Evolutionary conservation across 2,888 invertebrate genomes (phyloP), one percentile per base, ranked within the genome.

Genomic region (Xestia sexstrigata): DNA sequence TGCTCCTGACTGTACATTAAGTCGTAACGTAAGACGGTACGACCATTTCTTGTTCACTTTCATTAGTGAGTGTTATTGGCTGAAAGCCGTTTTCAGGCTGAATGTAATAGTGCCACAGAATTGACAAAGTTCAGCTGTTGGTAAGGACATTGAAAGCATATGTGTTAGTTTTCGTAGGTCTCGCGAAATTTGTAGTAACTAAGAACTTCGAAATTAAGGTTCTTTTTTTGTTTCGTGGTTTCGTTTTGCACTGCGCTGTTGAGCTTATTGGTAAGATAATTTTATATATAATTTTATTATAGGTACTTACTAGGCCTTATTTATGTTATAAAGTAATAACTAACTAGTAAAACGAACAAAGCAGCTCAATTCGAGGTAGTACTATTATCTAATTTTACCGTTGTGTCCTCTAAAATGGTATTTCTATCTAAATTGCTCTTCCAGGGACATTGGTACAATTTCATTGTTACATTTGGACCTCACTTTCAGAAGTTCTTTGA

Each of bases 31-130:
- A 87, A 91, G 88, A 87, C 87, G 85, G 80, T 86, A 84, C 67
- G 78, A 78, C 81, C 72, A 87, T 91, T 93, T 91, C 92, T 93
- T 93, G 91, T 91, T 89, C 88, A 91, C 89, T 94, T 93, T 94
- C 92, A 94, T 94, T 94, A 94, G 90, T 86, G 83, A 79, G 83
- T 89, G 92, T 92, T 93, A 93, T 92, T 91, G 89, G 88, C 86
- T 88, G 81, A 81, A 74, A 84, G 81, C 78, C 80, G 72, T 87
- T 84, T 84, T 76, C 73, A 76, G 76, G 49, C 79, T 74, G 67
- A 76, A 68, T 76, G 82, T 89, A 87, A 89, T 88, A 86, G 82
- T 63, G 72, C 70, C 60, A 72, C 69, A 79, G 84, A 87, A 87
- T 87, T 84, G 87, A 81, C 79, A 82, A 88, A 90, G 79, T 88